A percentile compares a stretch with the other conserved stretches of the same genome.
These are phyloP conservation scores for Ia io DNA, from an alignment of 2,113 vertebrate genomes.

Conservation along the genomic window DNA sequence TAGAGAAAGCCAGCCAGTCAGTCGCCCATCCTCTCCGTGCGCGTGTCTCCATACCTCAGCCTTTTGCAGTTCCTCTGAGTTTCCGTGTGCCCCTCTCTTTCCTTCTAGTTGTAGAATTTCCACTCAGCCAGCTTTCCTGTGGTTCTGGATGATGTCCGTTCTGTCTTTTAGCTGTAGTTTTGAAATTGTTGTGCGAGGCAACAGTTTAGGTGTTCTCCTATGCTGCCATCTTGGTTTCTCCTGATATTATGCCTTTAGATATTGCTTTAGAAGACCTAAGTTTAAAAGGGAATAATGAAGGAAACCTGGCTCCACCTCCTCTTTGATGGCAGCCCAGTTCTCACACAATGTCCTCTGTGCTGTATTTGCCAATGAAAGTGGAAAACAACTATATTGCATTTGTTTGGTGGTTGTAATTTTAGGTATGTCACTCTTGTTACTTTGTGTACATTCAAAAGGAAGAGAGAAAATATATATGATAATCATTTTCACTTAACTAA, in stretches of 20 bases:
- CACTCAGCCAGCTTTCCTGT: no score
- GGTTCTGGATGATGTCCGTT: no score
- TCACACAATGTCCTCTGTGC: conserved; percentile 99
- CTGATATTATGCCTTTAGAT: conserved; percentile 98
- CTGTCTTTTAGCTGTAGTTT: no score
- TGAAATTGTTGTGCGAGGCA: no score
- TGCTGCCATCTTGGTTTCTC: no score
- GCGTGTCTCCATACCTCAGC: no score
- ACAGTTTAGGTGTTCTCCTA: no score
- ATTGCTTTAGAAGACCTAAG: conserved; percentile 99
- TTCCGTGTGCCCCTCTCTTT: no score
- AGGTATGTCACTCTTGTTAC: conserved; percentile 99
- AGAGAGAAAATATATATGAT: conserved; percentile 96
- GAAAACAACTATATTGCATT: conserved; percentile 91
- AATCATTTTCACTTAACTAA: conserved; percentile 96
- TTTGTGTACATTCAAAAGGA: conserved; percentile 97
- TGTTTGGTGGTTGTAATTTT: conserved; percentile 99
- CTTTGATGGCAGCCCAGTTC: conserved; percentile 95
- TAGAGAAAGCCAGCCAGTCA: no score
- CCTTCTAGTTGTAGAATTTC: no score
- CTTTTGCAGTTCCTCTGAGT: no score
- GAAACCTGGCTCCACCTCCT: conserved; percentile 97
- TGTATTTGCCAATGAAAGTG: conserved; percentile 99
- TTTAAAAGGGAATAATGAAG: conserved; percentile 95
- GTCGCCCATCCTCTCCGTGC: no score